Percentiles rank a stretch among this genome's conserved stretches.
These are phyloP conservation scores for Philereme vetulata DNA, from an alignment of 2,888 invertebrate genomes.

Conservation along the genomic window DNA sequence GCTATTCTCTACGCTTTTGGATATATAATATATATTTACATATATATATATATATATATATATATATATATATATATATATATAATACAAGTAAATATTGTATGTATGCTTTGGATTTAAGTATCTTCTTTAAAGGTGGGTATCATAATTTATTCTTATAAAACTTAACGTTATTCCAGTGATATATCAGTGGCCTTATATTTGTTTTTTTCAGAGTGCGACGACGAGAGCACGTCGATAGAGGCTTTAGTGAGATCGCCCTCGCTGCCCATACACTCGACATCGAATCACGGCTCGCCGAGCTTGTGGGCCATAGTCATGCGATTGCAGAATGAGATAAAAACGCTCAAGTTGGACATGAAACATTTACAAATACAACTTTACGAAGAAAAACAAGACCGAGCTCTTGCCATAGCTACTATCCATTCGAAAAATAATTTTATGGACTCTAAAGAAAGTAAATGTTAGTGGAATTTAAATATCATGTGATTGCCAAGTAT, in stretches of 20 bases:
- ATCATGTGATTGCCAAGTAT: slow-evolving; percentile 38
- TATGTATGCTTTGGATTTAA: slow-evolving; percentile 19
- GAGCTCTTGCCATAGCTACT: slow-evolving; percentile 73
- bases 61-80: neutral
- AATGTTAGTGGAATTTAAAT: slow-evolving; percentile 55
- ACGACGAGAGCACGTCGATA: slow-evolving; percentile 71
- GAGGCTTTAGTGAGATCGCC: slow-evolving; percentile 78
- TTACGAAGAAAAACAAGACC: slow-evolving; percentile 86
- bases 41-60: neutral
- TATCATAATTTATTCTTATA: slow-evolving; percentile 35
- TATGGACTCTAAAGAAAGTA: slow-evolving; percentile 77
- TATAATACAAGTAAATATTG: neutral
- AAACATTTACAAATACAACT: slow-evolving; percentile 84
- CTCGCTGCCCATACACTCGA: slow-evolving; percentile 73
- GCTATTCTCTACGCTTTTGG: neutral
- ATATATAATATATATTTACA: neutral
- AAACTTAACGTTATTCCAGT: slow-evolving; percentile 15
- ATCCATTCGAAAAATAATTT: slow-evolving; percentile 71
- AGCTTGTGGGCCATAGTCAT: slow-evolving; percentile 91
- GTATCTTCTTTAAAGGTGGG: slow-evolving; percentile 47
- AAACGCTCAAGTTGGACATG: slow-evolving; percentile 85
- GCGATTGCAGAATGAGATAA: slow-evolving; percentile 89
- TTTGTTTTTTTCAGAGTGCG: slow-evolving; percentile 74
- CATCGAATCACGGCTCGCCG: slow-evolving; percentile 74
- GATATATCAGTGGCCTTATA: slow-evolving; percentile 43